These are phyloP conservation scores for Orthosia cruda DNA, from an alignment of 2,888 invertebrate species.

Conservation along the genomic window DNA sequence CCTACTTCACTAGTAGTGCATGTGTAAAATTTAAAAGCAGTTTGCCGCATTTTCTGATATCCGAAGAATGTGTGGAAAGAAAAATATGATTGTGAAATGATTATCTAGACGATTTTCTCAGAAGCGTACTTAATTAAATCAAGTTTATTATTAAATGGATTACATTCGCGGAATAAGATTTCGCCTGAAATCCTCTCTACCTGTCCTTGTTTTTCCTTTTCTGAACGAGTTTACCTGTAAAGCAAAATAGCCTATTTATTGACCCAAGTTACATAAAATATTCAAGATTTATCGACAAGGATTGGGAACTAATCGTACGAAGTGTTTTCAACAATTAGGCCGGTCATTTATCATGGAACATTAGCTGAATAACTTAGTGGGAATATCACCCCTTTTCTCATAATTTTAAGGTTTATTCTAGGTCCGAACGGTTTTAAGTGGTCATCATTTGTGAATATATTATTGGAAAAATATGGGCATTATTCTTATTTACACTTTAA, in stretches of 20 bases:
- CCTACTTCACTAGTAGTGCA: too few species aligned
- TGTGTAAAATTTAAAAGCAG: not conserved
- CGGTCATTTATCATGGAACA: conserved; percentile 59
- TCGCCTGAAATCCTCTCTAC: not conserved
- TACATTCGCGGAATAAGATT: not conserved
- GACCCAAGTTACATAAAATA: conserved; percentile 31
- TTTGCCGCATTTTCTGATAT: not conserved
- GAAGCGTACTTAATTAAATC: not conserved
- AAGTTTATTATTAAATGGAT: not conserved
- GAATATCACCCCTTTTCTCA: conserved; percentile 41
- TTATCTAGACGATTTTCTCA: too few species aligned
- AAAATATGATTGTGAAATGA: too few species aligned
- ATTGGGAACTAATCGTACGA: conserved; percentile 42
- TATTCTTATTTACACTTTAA: too few species aligned
- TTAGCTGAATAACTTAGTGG: conserved; percentile 60
- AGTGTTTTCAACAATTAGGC: conserved; percentile 59
- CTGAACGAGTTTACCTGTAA: not conserved
- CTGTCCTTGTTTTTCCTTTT: not conserved
- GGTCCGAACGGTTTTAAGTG: conserved; percentile 37
- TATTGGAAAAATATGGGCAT: conserved; percentile 2
- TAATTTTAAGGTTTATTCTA: conserved; percentile 28
- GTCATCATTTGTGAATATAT: conserved; percentile 54
- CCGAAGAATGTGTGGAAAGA: too few species aligned
- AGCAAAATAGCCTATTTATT: conserved; percentile 19
- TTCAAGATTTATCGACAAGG: conserved; percentile 42